Evolutionary conservation across 2,113 vertebrate species (phyloP).

Genomic region (Pogonocichla stellata): DNA sequence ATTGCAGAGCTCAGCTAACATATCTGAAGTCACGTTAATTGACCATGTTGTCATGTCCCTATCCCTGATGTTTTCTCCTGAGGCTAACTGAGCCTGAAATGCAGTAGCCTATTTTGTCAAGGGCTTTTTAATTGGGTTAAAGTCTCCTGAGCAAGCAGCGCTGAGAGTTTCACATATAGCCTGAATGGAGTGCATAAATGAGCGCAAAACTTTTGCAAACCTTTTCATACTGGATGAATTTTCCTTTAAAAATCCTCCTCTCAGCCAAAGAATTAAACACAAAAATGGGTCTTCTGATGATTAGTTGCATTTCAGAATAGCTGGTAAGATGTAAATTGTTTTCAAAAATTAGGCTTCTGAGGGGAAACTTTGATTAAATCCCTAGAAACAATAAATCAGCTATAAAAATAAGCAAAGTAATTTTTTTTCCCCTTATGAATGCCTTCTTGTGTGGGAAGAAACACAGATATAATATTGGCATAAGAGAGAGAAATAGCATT

Average conservation of each 20-base stretch:
- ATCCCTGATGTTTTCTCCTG: background rate
- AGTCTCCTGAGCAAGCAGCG: background rate
- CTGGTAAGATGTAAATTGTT: constrained; percentile 15
- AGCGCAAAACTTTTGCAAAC: background rate
- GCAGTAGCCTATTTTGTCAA: constrained; percentile 4
- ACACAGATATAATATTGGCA: background rate
- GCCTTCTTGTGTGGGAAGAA: background rate
- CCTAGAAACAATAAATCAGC: constrained; percentile 35
- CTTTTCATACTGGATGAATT: background rate
- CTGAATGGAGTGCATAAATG: background rate
- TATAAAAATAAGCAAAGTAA: background rate
- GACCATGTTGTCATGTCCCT: background rate
- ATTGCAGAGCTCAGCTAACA: background rate
- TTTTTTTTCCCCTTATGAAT: background rate
- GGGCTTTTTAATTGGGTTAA: constrained; percentile 15
- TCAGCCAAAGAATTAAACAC: background rate
- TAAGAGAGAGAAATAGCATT: background rate
- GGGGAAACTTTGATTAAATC: constrained; percentile 59
- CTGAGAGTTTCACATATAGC: background rate
- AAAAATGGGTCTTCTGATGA: background rate
- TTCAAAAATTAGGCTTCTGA: constrained; percentile 57
- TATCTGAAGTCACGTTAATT: constrained; percentile 27
- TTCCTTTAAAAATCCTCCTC: background rate
- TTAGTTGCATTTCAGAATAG: constrained; percentile 34
- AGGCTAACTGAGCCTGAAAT: constrained; percentile 3